Conservation (phyloP, 2,888 invertebrate species). For the Ophion costatus region DNA sequence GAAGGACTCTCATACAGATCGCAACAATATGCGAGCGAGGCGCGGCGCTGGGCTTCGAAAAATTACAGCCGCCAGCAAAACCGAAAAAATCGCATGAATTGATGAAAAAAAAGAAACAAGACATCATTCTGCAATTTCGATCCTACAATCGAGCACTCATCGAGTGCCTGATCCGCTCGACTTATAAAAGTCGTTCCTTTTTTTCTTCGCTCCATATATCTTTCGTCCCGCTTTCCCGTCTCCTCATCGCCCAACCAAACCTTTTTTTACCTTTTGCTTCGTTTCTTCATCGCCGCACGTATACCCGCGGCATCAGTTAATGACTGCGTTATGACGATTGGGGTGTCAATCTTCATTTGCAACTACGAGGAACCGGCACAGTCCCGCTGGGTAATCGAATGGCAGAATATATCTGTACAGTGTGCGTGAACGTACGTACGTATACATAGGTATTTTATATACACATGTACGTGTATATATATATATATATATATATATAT, state of each 20-base stretch:
- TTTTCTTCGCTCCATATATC: slow-evolving; percentile 51
- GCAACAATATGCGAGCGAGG: slow-evolving; percentile 64
- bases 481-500: too few relatives aligned
- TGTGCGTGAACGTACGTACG: slow-evolving; percentile 19
- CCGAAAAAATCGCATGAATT: slow-evolving; percentile 3
- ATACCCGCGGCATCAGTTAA: slow-evolving; percentile 66
- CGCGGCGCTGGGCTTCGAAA: slow-evolving; percentile 74
- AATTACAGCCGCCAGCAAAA: slow-evolving; percentile 69
- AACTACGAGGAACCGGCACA: slow-evolving; percentile 69
- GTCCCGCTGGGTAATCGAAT: slow-evolving; percentile 66
- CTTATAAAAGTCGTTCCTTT: slow-evolving; percentile 26
- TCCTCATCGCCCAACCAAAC: slow-evolving; percentile 59
- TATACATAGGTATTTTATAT: slow-evolving; percentile 10
- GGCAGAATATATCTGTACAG: slow-evolving; percentile 38
- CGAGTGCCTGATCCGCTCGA: slow-evolving; percentile 49
- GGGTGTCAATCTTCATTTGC: slow-evolving; percentile 79
- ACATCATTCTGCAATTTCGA: slow-evolving; percentile 73
- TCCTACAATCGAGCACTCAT: slow-evolving; percentile 66
- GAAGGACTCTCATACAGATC: slow-evolving; percentile 68
- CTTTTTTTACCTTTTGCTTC: slow-evolving; percentile 36
- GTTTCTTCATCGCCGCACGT: slow-evolving; percentile 25
- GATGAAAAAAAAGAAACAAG: slow-evolving; percentile 53
- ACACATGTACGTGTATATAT: too few relatives aligned
- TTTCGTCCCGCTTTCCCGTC: slow-evolving; percentile 44
- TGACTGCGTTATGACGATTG: slow-evolving; percentile 79